Conservation (phyloP, 2,888 invertebrate genomes). For the Cerceris rybyensis region DNA sequence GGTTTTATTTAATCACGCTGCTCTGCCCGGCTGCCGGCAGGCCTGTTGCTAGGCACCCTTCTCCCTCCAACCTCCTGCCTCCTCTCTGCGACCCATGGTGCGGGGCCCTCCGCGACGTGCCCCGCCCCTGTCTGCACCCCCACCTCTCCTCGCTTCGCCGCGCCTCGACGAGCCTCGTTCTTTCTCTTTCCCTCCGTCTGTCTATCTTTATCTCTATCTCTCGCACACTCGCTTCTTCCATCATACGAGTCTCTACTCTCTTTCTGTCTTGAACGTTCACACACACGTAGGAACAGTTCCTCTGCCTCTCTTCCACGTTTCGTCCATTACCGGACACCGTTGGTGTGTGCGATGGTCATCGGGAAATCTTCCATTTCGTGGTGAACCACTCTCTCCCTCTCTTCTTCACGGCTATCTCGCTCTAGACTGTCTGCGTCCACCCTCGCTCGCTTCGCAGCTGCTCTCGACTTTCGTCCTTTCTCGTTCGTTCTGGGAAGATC, state of each 20-base stretch:
- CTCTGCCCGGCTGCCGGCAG: slow-evolving; percentile 73
- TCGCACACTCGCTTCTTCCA: slow-evolving; percentile 27
- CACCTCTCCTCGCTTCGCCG: slow-evolving; percentile 57
- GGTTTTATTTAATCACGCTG: slow-evolving; percentile 80
- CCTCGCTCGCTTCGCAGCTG: slow-evolving; percentile 32
- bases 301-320: slow-evolving; percentile 45
- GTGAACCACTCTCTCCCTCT: not conserved
- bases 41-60: slow-evolving; percentile 81
- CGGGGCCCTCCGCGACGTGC: slow-evolving; percentile 70
- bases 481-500: slow-evolving; percentile 12
- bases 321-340: slow-evolving; percentile 63
- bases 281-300: slow-evolving; percentile 17
- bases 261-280: slow-evolving; percentile 14
- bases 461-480: slow-evolving; percentile 25
- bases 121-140: slow-evolving; percentile 72
- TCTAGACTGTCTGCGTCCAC: not conserved
- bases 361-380: slow-evolving; percentile 61
- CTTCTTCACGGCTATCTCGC: not conserved
- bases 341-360: slow-evolving; percentile 40
- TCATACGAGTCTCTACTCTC: slow-evolving; percentile 27
- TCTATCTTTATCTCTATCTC: slow-evolving; percentile 29
- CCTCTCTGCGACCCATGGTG: slow-evolving; percentile 30
- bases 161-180: slow-evolving; percentile 48
- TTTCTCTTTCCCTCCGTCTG: slow-evolving; percentile 10
- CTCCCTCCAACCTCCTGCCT: slow-evolving; percentile 65